These are phyloP conservation scores for Chlorodrepanis virens DNA, from an alignment of 2,113 vertebrate genomes.

Conservation along the genomic window DNA sequence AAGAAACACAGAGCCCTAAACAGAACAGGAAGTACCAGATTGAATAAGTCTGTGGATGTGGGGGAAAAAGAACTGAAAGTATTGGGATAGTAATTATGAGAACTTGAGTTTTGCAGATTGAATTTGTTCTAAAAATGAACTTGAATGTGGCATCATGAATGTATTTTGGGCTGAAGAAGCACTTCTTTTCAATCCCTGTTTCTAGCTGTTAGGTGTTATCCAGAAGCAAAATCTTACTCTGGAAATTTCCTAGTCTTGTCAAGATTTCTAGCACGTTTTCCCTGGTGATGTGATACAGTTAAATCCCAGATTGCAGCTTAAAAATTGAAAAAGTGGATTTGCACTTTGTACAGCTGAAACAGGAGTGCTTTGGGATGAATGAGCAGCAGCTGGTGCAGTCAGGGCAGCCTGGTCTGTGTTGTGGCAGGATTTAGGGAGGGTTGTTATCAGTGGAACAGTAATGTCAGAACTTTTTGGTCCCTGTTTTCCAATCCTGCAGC, in stretches of 20 bases:
- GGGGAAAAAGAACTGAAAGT: conserved; percentile 25
- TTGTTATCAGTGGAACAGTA: background rate
- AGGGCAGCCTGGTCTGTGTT: background rate
- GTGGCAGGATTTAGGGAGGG: background rate
- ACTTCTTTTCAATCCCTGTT: conserved; percentile 4
- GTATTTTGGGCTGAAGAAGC: conserved; percentile 44
- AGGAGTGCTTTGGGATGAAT: background rate
- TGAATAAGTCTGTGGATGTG: background rate
- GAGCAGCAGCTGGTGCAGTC: background rate
- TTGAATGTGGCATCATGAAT: conserved; percentile 18
- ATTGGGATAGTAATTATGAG: conserved; percentile 21
- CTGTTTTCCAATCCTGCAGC: background rate
- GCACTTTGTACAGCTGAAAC: background rate
- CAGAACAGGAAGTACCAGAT: conserved; percentile 22
- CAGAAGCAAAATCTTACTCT: background rate
- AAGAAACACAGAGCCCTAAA: background rate
- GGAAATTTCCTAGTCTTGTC: conserved; percentile 8
- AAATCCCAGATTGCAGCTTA: background rate
- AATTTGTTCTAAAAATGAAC: conserved; percentile 44
- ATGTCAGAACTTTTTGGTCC: background rate
- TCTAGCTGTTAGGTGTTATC: conserved; percentile 2
- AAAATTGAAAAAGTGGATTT: background rate
- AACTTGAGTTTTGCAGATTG: conserved; percentile 38
- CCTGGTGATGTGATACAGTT: background rate
- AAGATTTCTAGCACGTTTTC: background rate